Evolutionary conservation across 2,113 vertebrate species (phyloP).

Genomic region (Ptilonorhynchus violaceus): DNA sequence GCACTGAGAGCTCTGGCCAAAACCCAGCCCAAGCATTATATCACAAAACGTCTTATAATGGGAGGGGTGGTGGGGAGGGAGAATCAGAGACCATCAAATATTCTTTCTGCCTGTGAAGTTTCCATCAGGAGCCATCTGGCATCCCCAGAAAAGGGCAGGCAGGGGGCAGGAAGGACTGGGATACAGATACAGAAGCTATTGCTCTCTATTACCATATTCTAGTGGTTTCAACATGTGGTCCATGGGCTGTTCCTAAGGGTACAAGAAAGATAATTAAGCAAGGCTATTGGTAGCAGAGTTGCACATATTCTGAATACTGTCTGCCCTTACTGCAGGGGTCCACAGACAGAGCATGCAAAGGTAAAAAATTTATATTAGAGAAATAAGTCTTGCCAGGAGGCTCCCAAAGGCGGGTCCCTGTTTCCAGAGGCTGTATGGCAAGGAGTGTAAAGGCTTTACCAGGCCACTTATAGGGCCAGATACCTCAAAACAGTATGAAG

Average conservation of each 20-base stretch:
- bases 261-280: not conserved
- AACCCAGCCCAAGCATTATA: not conserved
- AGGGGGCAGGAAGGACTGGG: not conserved
- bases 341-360: not conserved
- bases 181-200: not conserved
- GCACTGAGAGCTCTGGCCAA: not conserved
- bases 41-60: not conserved
- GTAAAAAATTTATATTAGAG: not conserved
- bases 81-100: not conserved
- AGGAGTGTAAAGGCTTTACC: not conserved
- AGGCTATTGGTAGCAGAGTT: not conserved
- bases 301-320: not conserved
- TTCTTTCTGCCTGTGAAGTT: not conserved
- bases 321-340: not conserved
- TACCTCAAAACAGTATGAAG: not conserved
- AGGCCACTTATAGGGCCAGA: not conserved
- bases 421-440: not conserved
- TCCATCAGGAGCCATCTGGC: not conserved
- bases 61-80: not conserved
- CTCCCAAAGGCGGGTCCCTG: not conserved
- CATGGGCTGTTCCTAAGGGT: not conserved
- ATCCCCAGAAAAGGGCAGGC: not conserved
- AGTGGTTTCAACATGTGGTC: not conserved
- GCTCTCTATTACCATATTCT: not conserved
- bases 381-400: not conserved